Percentiles rank a stretch among this genome's conserved stretches.
These are phyloP conservation scores for Cyphomyrmex costatus DNA, from an alignment of 1,140 invertebrate species.

Conservation along the genomic window DNA sequence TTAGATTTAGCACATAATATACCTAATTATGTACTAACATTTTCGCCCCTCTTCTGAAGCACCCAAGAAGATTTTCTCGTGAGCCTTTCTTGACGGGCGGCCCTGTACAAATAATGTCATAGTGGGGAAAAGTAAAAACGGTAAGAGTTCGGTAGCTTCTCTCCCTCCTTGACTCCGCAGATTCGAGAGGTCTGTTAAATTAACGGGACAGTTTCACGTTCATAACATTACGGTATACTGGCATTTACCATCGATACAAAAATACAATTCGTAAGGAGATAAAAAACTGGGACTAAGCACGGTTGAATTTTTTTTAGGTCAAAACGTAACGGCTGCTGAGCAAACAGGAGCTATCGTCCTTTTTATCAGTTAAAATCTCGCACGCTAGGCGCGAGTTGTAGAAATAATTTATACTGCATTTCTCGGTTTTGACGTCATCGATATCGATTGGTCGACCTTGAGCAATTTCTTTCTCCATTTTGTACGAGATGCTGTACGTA, in stretches of 20 bases:
- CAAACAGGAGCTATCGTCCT: background rate
- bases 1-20: too few relatives aligned
- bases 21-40: too few relatives aligned
- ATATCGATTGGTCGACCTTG: slow-evolving; percentile 60
- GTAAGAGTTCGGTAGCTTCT: background rate
- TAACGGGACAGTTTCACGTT: slow-evolving; percentile 41
- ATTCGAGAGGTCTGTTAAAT: slow-evolving; percentile 11
- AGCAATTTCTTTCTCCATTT: slow-evolving; percentile 51
- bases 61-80: background rate
- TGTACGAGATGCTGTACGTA: slow-evolving; percentile 5
- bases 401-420: slow-evolving; percentile 60
- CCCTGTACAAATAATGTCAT: background rate
- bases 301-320: background rate
- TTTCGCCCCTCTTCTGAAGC: background rate
- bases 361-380: slow-evolving; percentile 54
- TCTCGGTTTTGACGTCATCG: slow-evolving; percentile 58
- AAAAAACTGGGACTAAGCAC: background rate
- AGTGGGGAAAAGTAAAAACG: slow-evolving; percentile 25
- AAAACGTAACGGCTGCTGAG: background rate
- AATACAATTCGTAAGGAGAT: background rate
- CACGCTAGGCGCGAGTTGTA: slow-evolving; percentile 1
- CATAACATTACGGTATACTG: background rate
- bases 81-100: background rate
- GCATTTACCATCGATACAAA: background rate
- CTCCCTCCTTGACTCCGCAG: background rate